A percentile compares a stretch with the other conserved stretches of the same genome.
phyloP scores from a whole-genome alignment of 2,888 invertebrate species.

The Chymomyza procnemis region DNA sequence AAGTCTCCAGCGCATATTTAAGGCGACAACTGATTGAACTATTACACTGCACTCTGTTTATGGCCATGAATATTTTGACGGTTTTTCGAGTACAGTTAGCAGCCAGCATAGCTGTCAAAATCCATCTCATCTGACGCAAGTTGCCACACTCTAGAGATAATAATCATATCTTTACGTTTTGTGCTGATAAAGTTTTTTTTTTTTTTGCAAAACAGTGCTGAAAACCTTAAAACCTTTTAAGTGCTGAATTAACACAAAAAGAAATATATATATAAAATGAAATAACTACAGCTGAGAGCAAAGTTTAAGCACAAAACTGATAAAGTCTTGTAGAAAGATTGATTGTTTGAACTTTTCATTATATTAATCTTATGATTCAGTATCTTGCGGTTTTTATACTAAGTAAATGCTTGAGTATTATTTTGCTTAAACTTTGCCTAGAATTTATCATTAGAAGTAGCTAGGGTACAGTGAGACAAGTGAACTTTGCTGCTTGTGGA shows the following conservation, averaged over 20 bases:
- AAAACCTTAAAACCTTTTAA: neutral
- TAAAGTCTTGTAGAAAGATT: neutral
- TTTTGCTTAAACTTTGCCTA: neutral
- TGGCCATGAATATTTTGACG: constrained; percentile 17
- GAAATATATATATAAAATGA: too few species aligned
- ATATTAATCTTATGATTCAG: neutral
- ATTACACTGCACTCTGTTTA: constrained; percentile 54
- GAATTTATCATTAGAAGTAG: neutral
- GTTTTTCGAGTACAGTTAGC: constrained; percentile 49
- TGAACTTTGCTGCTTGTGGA: too few species aligned
- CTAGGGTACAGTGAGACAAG: neutral
- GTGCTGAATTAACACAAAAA: neutral
- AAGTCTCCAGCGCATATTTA: constrained; percentile 15
- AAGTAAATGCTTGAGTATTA: too few species aligned
- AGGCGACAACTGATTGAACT: constrained; percentile 69
- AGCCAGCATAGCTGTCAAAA: neutral
- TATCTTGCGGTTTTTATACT: neutral
- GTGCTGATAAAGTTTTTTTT: neutral
- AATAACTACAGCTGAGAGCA: neutral
- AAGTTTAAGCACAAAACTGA: neutral
- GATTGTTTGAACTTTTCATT: neutral
- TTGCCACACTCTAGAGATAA: neutral
- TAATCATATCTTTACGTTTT: neutral
- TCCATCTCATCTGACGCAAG: neutral
- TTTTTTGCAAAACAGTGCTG: neutral